Evolutionary conservation across 1,140 invertebrate species (phyloP).

Genomic region (Pseudomyrmex dendroicus): DNA sequence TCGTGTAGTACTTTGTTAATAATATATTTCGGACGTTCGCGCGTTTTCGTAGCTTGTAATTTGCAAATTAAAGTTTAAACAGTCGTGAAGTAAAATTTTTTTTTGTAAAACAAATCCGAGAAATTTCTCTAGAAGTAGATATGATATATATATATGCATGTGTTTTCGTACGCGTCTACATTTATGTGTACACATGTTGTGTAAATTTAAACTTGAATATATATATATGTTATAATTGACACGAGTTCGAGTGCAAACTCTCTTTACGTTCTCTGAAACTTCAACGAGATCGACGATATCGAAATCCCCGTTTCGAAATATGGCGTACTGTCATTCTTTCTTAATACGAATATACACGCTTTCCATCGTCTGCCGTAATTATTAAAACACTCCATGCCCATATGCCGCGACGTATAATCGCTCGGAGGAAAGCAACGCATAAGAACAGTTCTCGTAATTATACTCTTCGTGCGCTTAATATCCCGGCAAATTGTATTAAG

Average conservation of each 20-base stretch:
- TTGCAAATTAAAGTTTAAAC: background rate
- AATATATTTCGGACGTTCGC: background rate
- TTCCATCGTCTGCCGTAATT: slow-evolving; percentile 68
- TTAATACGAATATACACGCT: slow-evolving; percentile 57
- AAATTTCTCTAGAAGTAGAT: background rate
- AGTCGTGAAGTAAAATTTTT: background rate
- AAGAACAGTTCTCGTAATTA: slow-evolving; percentile 70
- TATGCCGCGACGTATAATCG: slow-evolving; percentile 66
- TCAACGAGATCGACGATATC: slow-evolving; percentile 25
- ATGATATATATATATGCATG: background rate
- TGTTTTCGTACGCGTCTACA: too few species aligned
- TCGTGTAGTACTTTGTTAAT: too few species aligned
- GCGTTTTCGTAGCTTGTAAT: slow-evolving; percentile 3
- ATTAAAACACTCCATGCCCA: slow-evolving; percentile 68
- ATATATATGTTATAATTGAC: too few species aligned
- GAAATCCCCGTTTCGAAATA: slow-evolving; percentile 54
- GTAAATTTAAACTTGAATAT: background rate
- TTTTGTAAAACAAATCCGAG: background rate
- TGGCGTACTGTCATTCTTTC: slow-evolving; percentile 47
- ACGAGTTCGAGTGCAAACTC: background rate
- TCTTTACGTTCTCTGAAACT: background rate
- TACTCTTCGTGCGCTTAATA: slow-evolving; percentile 67
- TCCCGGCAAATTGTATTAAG: slow-evolving; percentile 72
- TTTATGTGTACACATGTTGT: too few species aligned
- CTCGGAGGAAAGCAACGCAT: slow-evolving; percentile 58